Evolutionary conservation across 1,140 invertebrate species (phyloP), one percentile per base, ranked within the genome.

Genomic region (Trinorchestia longiramus): DNA sequence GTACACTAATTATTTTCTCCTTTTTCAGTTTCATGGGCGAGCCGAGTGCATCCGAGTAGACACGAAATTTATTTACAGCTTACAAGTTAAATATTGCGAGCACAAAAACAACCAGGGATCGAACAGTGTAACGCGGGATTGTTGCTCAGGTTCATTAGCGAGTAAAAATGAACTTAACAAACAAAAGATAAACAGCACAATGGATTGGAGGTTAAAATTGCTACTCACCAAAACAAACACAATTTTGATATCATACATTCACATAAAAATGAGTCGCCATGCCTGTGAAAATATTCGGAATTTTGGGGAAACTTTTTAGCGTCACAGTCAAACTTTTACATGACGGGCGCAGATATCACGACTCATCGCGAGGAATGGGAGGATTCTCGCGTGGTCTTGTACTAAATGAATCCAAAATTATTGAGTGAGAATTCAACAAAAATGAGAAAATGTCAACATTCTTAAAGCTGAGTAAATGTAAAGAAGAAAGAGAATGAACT

Each of bases 91-190:
- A 77, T 36, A 77, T 77, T 77, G 15, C 28, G 47, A 77, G 28
- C 62, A 36, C 8, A 77, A 77, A 77, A 77, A 53, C 47, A 53
- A 77, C 62, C 28, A 23, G 28, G 62, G 36, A 36, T 77, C 19
- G 47, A 53, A 53, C 47, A 77, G 62, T 23, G 62, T 8, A 53
- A 19, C 47, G 47, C 62, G 41, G 88, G 43, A 90, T 90, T 42
- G 88, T 90, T 90, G 41, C 15, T 41, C 88, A 42, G 88, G 88
- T 90, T 90, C 88, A 90, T 90, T 90, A 42, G 88, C 43, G 41
- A 41, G 43, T 42, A 90, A 90, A 90, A 90, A 43, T 42, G 3
- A 41, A 43, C 28, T 42, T 36, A 90, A 36, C 43, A 0, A 43
- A 90, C 43, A 90, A 90, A 90, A 90, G 28, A 90, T 90, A 36